Conservation (phyloP, 2,113 vertebrate species). For the Campylomormyrus tamandua region DNA sequence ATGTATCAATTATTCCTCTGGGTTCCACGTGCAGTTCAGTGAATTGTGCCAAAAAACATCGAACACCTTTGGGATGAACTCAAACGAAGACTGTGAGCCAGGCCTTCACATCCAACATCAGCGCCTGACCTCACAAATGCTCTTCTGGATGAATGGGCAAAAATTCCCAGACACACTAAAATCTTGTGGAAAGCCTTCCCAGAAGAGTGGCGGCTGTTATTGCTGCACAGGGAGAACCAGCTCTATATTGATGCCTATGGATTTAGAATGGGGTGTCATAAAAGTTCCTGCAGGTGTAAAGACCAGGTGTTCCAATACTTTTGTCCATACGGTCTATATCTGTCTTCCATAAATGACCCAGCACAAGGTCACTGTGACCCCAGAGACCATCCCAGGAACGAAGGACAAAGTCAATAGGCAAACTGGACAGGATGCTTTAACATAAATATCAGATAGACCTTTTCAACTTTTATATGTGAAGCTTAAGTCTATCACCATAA, state of each 20-base stretch:
- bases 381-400: background rate
- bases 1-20: background rate
- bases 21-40: background rate
- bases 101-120: background rate
- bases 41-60: background rate
- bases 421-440: background rate
- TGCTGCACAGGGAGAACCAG: background rate
- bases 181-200: background rate
- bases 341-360: background rate
- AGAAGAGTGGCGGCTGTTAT: background rate
- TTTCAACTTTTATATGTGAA: constrained; percentile 15
- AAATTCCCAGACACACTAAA: background rate
- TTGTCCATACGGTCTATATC: background rate
- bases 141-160: background rate
- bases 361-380: background rate
- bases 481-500: constrained; percentile 25
- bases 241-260: background rate
- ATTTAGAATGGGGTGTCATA: background rate
- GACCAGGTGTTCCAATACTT: background rate
- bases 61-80: background rate
- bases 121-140: background rate
- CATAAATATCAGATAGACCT: background rate
- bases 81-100: background rate
- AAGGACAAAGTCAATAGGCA: background rate
- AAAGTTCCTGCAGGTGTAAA: background rate